phyloP scores from a whole-genome alignment of 2,113 vertebrate genomes.

The Petrocephalus zakoni region DNA sequence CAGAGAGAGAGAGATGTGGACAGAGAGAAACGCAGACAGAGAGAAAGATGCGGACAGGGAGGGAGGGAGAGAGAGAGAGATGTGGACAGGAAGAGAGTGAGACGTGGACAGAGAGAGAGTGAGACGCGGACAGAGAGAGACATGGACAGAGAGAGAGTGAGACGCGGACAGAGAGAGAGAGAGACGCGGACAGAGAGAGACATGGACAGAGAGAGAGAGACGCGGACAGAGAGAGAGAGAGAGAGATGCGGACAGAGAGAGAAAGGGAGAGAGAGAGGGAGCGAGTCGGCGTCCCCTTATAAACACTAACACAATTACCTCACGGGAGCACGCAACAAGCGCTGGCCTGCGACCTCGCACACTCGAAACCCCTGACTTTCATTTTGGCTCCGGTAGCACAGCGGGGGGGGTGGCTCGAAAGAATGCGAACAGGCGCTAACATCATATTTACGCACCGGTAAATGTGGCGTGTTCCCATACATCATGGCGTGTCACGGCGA shows the following conservation, averaged over 20 bases:
- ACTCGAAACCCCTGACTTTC: constrained; percentile 40
- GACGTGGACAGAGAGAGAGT: constrained; percentile 19
- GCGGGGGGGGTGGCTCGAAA: constrained; percentile 19
- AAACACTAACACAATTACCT: constrained; percentile 73
- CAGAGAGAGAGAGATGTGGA: too few species aligned
- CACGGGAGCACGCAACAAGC: constrained; percentile 54
- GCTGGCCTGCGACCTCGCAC: constrained; percentile 54
- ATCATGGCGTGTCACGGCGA: constrained; percentile 8
- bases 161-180: too few species aligned
- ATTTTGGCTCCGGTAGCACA: constrained; percentile 32
- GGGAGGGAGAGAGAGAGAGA: too few species aligned
- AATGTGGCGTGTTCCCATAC: constrained; percentile 16
- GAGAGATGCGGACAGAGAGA: constrained; percentile 12
- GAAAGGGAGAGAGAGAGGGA: constrained; percentile 30
- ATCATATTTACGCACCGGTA: constrained; percentile 21
- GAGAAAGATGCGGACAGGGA: too few species aligned
- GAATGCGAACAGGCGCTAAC: constrained; percentile 23
- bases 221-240: constrained; percentile 43
- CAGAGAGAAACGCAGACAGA: constrained; percentile 22
- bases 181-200: constrained; percentile 60
- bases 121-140: too few species aligned
- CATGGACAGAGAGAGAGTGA: too few species aligned
- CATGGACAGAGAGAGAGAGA: constrained; percentile 41
- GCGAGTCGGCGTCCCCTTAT: constrained; percentile 56
- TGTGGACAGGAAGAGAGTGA: constrained; percentile 63